These are phyloP conservation scores for Urophycis tenuis DNA, from an alignment of 2,797 vertebrate genomes.

Conservation along the genomic window DNA sequence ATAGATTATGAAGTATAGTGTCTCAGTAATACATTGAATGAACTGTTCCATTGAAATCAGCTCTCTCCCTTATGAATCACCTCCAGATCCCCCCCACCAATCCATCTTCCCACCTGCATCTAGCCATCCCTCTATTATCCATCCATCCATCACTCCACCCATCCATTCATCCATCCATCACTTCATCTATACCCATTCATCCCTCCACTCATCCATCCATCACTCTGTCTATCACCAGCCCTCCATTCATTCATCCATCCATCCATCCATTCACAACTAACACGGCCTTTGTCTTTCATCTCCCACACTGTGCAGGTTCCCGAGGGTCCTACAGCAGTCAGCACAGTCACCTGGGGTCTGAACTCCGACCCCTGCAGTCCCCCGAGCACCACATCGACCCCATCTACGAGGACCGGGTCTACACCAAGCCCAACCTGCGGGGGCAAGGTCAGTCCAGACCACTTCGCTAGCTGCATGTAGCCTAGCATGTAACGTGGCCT, in stretches of 20 bases:
- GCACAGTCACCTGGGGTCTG: slow-evolving; percentile 91
- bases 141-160: not conserved
- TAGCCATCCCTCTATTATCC: not conserved
- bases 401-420: slow-evolving; percentile 98
- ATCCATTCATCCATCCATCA: not conserved
- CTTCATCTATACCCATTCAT: not conserved
- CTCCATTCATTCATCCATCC: not conserved
- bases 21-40: too few species aligned
- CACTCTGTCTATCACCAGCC: not conserved
- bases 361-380: slow-evolving; percentile 92
- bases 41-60: not conserved
- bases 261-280: slow-evolving; percentile 1
- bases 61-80: too few species aligned
- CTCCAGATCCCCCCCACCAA: too few species aligned
- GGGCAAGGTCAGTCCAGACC: slow-evolving; percentile 79
- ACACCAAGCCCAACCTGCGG: slow-evolving; percentile 95
- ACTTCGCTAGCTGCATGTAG: not conserved
- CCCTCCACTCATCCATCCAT: not conserved
- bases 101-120: not conserved
- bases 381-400: slow-evolving; percentile 98
- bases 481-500: not conserved
- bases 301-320: slow-evolving; percentile 73
- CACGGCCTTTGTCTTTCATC: slow-evolving; percentile 7
- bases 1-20: not conserved
- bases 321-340: slow-evolving; percentile 96